A percentile compares a stretch with the other conserved stretches of the same genome.
These are phyloP conservation scores for Delia radicum DNA, from an alignment of 1,140 invertebrate species.

Conservation along the genomic window DNA sequence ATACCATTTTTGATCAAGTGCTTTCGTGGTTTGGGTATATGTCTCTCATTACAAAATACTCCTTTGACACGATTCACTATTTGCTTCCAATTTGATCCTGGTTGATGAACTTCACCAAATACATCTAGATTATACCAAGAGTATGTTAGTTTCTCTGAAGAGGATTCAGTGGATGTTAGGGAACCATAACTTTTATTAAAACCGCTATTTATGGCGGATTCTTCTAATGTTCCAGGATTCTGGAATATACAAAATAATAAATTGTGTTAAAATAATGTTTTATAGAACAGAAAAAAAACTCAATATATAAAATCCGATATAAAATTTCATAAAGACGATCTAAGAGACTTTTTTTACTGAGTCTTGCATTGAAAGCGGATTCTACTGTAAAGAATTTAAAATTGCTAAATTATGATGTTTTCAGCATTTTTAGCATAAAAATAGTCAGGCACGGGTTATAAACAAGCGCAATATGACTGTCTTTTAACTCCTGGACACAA, in stretches of 20 bases:
- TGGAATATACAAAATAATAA: background rate
- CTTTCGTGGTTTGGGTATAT: conserved; percentile 60
- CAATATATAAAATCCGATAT: no score
- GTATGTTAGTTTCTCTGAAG: conserved; percentile 63
- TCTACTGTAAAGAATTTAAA: no score
- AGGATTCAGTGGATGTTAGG: conserved; percentile 27
- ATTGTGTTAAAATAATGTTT: no score
- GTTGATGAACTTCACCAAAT: conserved; percentile 56
- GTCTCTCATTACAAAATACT: conserved; percentile 49
- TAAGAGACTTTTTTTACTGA: no score
- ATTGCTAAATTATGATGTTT: no score
- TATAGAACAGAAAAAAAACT: no score
- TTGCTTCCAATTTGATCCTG: conserved; percentile 44
- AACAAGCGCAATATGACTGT: no score
- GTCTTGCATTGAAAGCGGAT: no score
- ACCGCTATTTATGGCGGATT: conserved; percentile 41
- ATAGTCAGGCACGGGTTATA: no score
- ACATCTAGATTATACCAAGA: conserved; percentile 72
- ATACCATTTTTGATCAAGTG: conserved; percentile 68
- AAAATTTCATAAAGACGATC: no score
- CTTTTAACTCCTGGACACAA: no score
- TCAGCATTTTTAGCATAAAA: no score
- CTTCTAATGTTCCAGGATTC: conserved; percentile 29
- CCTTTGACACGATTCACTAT: conserved; percentile 57
- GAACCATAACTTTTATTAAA: conserved; percentile 50